phyloP scores from a whole-genome alignment of 1,140 invertebrate species.

The Pseudomyrmex pallidus region DNA sequence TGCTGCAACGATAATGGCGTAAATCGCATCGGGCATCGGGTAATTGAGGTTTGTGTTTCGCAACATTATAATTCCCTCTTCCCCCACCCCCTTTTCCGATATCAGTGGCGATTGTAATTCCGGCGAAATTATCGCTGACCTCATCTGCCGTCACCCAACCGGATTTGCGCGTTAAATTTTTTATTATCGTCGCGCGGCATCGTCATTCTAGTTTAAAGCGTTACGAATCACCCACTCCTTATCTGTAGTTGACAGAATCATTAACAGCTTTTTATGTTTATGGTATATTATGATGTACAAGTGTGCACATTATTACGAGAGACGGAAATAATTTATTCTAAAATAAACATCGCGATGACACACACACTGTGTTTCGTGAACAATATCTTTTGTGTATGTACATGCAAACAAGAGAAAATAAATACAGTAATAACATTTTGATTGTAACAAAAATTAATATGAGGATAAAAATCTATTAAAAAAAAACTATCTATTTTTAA shows the following conservation, averaged over 20 bases:
- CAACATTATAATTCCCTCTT: slow-evolving; percentile 2
- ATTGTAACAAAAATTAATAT: background rate
- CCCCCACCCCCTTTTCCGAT: background rate
- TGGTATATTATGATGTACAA: background rate
- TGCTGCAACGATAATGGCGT: slow-evolving; percentile 46
- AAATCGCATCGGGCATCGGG: slow-evolving; percentile 53
- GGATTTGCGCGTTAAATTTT: slow-evolving; percentile 26
- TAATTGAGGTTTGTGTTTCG: slow-evolving; percentile 66
- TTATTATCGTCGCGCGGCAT: slow-evolving; percentile 4
- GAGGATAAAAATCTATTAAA: background rate
- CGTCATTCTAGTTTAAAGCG: background rate
- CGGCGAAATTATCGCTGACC: background rate
- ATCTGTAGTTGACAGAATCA: slow-evolving; percentile 2
- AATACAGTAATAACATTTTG: slow-evolving; percentile 12
- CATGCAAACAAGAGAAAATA: slow-evolving; percentile 2
- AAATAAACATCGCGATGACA: no score
- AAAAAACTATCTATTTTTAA: background rate
- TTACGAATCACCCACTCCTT: background rate
- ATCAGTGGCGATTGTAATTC: slow-evolving; percentile 39
- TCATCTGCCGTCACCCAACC: slow-evolving; percentile 7
- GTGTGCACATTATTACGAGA: no score
- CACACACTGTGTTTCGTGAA: background rate
- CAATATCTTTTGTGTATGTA: background rate
- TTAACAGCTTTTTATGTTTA: background rate
- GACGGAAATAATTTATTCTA: no score